Evolutionary conservation across 2,888 invertebrate genomes (phyloP), one percentile per base, ranked within the genome.

Genomic region (Eudemis profundana): DNA sequence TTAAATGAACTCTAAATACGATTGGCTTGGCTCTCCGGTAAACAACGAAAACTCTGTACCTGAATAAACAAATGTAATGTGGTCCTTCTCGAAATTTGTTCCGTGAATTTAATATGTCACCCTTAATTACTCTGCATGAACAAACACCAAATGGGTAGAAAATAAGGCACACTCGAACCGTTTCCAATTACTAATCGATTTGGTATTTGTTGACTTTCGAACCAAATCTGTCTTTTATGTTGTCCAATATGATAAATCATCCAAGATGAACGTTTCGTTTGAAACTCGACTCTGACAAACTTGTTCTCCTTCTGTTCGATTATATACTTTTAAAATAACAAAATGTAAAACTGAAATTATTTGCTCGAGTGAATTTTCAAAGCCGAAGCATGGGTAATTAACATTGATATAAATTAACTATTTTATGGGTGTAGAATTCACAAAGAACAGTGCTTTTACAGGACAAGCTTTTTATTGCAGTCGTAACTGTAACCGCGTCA

Each of bases 101-200:
- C 7, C 51, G 33, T 53, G 21, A 46, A 38, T 61, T 44, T 47
- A 36, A 51, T 62, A 57, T 57, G 57, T 51, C 50, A 57, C 5
- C 64, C 64, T 50, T 64, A 59, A 64, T 59, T 64, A 59, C 49
- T 49, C 49, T 50, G 33, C 21, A 42, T 29, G 14, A 57, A 56
- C 42, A 49, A 57, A 63, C 63, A 50, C 40, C 15, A 44, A 57
- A 49, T 68, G 73, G 79, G 79, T 80, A 76, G 72, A 75, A 78
- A 79, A 74, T 72, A 73, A 70, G 75, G 77, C 79, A 79, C 81
- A 79, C 74, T 75, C 74, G 70, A 77, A 76, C 70, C 78, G 81
- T 85, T 82, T 90, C 88, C 77, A 79, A 83, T 90, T 90, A 87
- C 90, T 84, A 87, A 87, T 87, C 86, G 87, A 89, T 83, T 82